These are phyloP conservation scores for Cephus runcator DNA, from an alignment of 2,888 invertebrate species.

Conservation along the genomic window DNA sequence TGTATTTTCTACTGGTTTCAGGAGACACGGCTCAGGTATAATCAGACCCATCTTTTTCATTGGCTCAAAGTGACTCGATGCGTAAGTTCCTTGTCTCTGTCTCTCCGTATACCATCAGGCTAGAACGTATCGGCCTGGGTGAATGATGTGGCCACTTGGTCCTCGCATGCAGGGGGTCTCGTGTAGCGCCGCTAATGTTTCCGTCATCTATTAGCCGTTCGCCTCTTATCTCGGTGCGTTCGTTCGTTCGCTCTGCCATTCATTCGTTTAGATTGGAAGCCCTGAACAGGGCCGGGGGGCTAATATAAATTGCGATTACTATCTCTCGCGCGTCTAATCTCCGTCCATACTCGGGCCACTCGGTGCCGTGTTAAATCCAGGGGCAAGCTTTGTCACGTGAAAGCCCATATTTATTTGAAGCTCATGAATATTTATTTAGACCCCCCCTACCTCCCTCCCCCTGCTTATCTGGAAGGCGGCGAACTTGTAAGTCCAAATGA, in stretches of 20 bases:
- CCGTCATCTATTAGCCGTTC: slow-evolving; percentile 21
- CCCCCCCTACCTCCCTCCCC: not conserved
- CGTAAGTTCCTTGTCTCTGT: too few species aligned
- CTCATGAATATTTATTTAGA: slow-evolving; percentile 8
- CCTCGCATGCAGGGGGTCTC: slow-evolving; percentile 10
- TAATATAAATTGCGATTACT: slow-evolving; percentile 42
- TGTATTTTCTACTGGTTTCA: too few species aligned
- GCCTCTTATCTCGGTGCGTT: slow-evolving; percentile 15
- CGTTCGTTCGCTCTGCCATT: slow-evolving; percentile 22
- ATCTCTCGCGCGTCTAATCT: slow-evolving; percentile 28
- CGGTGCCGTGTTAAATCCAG: slow-evolving; percentile 21
- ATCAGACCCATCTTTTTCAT: too few species aligned
- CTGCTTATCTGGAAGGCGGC: not conserved
- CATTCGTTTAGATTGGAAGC: slow-evolving; percentile 37
- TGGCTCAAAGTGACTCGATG: too few species aligned
- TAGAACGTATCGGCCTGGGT: not conserved
- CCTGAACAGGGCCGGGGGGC: slow-evolving; percentile 27
- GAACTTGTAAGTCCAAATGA: not conserved
- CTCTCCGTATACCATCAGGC: not conserved
- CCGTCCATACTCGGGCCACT: slow-evolving; percentile 21
- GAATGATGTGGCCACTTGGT: slow-evolving; percentile 11
- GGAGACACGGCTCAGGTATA: too few species aligned
- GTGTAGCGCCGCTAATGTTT: slow-evolving; percentile 24
- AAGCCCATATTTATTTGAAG: slow-evolving; percentile 9
- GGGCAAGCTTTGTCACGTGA: slow-evolving; percentile 32